Conservation (phyloP, 2,113 vertebrate species). For the Ovibos moschatus region DNA sequence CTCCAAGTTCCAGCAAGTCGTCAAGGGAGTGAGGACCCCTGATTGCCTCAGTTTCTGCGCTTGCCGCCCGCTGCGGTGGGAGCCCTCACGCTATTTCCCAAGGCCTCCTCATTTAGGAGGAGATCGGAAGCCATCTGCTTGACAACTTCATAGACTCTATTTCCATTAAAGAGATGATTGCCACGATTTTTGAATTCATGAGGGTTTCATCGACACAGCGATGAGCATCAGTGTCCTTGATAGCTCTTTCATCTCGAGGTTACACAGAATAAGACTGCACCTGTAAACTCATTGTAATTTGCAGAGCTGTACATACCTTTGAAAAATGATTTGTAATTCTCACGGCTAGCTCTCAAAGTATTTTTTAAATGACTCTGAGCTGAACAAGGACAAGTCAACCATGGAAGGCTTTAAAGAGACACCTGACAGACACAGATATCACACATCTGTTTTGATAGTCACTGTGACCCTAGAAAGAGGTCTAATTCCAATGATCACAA, state of each 20-base stretch:
- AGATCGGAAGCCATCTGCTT: constrained; percentile 49
- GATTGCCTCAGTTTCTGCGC: not conserved
- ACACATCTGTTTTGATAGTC: constrained; percentile 51
- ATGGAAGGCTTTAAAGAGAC: constrained; percentile 54
- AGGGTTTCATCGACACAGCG: constrained; percentile 47
- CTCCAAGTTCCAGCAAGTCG: not conserved
- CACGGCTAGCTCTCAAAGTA: constrained; percentile 69
- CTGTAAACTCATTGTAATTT: constrained; percentile 74
- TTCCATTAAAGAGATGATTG: constrained; percentile 57
- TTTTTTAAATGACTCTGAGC: constrained; percentile 70
- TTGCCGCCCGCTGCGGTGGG: not conserved
- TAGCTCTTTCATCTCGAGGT: constrained; percentile 71
- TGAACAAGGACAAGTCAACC: constrained; percentile 56
- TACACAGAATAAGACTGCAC: constrained; percentile 54
- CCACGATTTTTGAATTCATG: constrained; percentile 47
- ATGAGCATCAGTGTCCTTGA: constrained; percentile 66
- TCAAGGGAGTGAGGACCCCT: not conserved
- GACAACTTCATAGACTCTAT: constrained; percentile 46
- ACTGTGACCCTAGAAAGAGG: constrained; percentile 30
- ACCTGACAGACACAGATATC: constrained; percentile 41
- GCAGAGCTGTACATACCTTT: constrained; percentile 65
- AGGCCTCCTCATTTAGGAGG: constrained; percentile 33
- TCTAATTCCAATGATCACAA: constrained; percentile 31
- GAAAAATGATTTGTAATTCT: constrained; percentile 72
- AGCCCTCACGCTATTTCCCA: not conserved